phyloP scores from a whole-genome alignment of 1,140 invertebrate species.

The Helicoverpa armigera region DNA sequence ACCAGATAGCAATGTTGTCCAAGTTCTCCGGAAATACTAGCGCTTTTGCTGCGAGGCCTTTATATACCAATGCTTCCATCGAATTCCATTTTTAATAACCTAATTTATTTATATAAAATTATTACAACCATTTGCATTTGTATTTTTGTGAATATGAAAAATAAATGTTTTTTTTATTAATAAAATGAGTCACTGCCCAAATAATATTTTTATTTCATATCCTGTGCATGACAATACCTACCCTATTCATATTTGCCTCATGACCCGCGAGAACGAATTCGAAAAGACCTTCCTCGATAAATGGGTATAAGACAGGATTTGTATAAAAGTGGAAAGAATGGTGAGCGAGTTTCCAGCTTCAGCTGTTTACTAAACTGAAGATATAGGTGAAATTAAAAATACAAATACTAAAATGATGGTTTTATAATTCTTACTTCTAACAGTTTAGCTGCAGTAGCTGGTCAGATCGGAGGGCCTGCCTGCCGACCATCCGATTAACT shows the following conservation, averaged over 20 bases:
- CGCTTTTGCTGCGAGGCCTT: too few relatives aligned
- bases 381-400: background rate
- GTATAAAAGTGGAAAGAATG: too few relatives aligned
- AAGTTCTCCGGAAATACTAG: too few relatives aligned
- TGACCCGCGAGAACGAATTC: too few relatives aligned
- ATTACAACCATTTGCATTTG: constrained; percentile 61
- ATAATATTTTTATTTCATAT: constrained; percentile 29
- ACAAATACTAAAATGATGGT: constrained; percentile 49
- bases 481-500: constrained; percentile 26
- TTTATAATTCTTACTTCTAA: constrained; percentile 48
- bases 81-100: constrained; percentile 67
- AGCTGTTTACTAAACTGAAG: too few relatives aligned
- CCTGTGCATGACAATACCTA: background rate
- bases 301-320: too few relatives aligned
- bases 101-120: constrained; percentile 55
- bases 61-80: constrained; percentile 62
- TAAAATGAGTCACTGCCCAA: constrained; percentile 40
- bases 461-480: constrained; percentile 4
- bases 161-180: constrained; percentile 51
- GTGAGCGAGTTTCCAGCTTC: too few relatives aligned
- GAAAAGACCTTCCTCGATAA: too few relatives aligned
- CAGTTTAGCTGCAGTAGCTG: background rate
- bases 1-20: too few relatives aligned
- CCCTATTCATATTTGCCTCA: too few relatives aligned
- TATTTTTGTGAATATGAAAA: constrained; percentile 62